Conservation (phyloP, 2,113 vertebrate genomes). For the Pseudopodoces humilis region DNA sequence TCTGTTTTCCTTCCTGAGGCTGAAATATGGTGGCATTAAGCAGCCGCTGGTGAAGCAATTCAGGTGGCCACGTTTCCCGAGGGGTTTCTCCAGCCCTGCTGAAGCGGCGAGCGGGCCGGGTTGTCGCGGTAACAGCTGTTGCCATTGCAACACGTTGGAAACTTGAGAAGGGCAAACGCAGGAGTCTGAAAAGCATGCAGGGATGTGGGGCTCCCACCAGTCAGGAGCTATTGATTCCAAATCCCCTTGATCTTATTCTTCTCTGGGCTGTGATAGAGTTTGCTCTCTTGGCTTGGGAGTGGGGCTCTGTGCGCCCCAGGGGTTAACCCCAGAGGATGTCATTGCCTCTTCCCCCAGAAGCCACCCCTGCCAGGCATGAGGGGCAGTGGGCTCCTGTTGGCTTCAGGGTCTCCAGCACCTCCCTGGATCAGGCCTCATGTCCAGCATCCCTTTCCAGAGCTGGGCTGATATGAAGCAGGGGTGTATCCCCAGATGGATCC, state of each 20-base stretch:
- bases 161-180: constrained; percentile 26
- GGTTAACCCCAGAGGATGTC: neutral
- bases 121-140: constrained; percentile 49
- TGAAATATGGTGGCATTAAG: constrained; percentile 5
- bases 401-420: neutral
- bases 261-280: neutral
- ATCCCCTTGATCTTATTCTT: constrained; percentile 52
- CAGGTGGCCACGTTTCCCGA: neutral
- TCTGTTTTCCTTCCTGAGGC: constrained; percentile 18
- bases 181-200: constrained; percentile 2
- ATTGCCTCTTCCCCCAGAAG: neutral
- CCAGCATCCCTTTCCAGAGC: neutral
- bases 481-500: neutral
- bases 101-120: neutral
- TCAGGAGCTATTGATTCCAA: constrained; percentile 41
- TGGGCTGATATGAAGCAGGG: neutral
- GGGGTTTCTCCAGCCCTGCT: neutral
- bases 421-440: neutral
- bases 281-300: neutral
- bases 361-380: fast-evolving
- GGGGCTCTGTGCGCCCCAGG: neutral
- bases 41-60: neutral
- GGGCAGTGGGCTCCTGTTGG: neutral
- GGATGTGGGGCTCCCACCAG: neutral
- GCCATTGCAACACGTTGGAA: constrained; percentile 54